phyloP scores from a whole-genome alignment of 2,888 invertebrate genomes.

The Physocephala rufipes region DNA sequence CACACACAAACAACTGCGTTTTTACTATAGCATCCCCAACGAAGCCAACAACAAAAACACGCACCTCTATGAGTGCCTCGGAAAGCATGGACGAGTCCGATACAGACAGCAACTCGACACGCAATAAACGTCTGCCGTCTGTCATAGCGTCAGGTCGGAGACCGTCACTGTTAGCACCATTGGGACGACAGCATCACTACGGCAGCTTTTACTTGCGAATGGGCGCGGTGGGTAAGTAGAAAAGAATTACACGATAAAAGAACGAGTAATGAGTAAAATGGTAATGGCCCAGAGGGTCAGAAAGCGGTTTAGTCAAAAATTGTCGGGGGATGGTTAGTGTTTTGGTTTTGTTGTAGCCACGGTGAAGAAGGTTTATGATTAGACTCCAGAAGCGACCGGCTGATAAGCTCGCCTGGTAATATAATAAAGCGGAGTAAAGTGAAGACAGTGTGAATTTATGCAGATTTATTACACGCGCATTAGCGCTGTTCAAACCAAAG shows the following conservation, averaged over 20 bases:
- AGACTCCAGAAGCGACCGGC: neutral
- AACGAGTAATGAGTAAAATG: no score
- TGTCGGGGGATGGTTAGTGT: neutral
- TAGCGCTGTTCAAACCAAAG: neutral
- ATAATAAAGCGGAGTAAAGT: conserved; percentile 2
- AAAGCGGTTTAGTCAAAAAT: neutral
- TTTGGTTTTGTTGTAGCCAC: no score
- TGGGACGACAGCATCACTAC: conserved; percentile 78
- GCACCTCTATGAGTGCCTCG: conserved; percentile 60
- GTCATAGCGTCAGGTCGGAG: conserved; percentile 66
- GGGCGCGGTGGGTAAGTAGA: conserved; percentile 88
- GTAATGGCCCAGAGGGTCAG: neutral
- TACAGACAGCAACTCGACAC: conserved; percentile 64
- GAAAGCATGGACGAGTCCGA: conserved; percentile 72
- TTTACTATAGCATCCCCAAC: conserved; percentile 58
- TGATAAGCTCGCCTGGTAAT: neutral
- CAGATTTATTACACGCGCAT: conserved; percentile 40
- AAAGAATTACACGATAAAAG: conserved; percentile 27
- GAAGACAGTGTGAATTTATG: conserved; percentile 35
- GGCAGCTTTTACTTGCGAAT: conserved; percentile 92
- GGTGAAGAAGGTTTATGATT: no score
- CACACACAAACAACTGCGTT: no score
- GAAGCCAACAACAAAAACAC: conserved; percentile 58
- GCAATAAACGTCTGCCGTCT: conserved; percentile 65
- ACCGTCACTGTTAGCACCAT: conserved; percentile 67